A percentile compares a stretch with the other conserved stretches of the same genome.
phyloP scores from a whole-genome alignment of 2,797 vertebrate genomes.

The Apogon hyalosoma region DNA sequence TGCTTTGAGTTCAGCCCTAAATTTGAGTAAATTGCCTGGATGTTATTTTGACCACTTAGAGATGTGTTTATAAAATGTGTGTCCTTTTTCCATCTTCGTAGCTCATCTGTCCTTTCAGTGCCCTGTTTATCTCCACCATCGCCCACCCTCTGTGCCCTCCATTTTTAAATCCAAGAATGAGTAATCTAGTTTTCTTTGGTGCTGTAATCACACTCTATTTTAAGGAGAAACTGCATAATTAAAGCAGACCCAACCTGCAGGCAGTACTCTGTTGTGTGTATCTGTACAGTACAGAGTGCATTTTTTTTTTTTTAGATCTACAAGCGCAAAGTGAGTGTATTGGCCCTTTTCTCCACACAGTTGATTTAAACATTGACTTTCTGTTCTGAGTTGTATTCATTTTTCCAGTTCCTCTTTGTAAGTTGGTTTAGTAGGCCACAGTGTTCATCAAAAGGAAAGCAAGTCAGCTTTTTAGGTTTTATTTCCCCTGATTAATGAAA shows the following conservation, averaged over 20 bases:
- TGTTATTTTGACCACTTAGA: not conserved
- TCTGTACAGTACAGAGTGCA: constrained; percentile 17
- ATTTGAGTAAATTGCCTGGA: constrained; percentile 14
- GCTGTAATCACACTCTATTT: constrained; percentile 75
- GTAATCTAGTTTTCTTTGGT: constrained; percentile 72
- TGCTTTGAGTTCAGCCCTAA: constrained; percentile 7
- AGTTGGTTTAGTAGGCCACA: constrained; percentile 39
- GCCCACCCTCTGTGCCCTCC: constrained; percentile 13
- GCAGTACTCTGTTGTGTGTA: constrained; percentile 28
- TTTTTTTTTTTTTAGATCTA: constrained; percentile 2
- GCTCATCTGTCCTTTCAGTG: constrained; percentile 29
- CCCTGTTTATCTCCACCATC: not conserved
- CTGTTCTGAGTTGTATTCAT: constrained; percentile 18
- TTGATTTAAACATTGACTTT: constrained; percentile 21
- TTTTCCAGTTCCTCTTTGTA: constrained; percentile 16
- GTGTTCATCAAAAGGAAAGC: constrained; percentile 38
- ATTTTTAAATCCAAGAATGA: constrained; percentile 69
- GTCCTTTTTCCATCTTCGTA: constrained; percentile 21
- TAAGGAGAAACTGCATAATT: constrained; percentile 81
- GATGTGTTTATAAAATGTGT: not conserved
- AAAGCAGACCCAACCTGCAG: constrained; percentile 71
- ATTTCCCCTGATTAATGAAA: constrained; percentile 61
- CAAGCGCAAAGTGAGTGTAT: constrained; percentile 12
- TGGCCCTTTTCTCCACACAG: not conserved
- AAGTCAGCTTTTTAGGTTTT: constrained; percentile 56